phyloP scores from a whole-genome alignment of 1,140 invertebrate genomes.

The Rhysida immarginata region DNA sequence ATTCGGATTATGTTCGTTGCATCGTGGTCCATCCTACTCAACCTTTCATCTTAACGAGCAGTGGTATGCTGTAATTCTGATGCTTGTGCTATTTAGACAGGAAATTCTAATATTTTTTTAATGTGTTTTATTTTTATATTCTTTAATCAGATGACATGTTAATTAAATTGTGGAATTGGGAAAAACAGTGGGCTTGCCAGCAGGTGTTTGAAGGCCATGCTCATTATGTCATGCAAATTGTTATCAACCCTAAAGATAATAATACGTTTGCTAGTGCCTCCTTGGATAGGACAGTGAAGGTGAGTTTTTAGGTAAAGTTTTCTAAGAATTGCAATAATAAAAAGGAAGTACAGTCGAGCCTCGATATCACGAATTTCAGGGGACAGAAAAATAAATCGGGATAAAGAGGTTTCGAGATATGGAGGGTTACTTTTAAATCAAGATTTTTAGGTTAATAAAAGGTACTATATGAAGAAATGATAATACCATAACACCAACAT shows the following conservation, averaged over 20 bases:
- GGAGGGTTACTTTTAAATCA: too few species aligned
- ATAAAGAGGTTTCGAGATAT: too few species aligned
- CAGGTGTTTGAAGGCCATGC: conserved; percentile 97
- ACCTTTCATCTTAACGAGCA: conserved; percentile 89
- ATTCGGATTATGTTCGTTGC: conserved; percentile 93
- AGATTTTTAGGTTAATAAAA: too few species aligned
- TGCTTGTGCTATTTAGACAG: too few species aligned
- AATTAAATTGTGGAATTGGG: conserved; percentile 99
- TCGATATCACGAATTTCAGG: too few species aligned
- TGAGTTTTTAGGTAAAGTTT: conserved; percentile 28
- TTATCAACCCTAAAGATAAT: conserved; percentile 99
- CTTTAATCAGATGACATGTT: conserved; percentile 80
- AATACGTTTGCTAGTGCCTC: conserved; percentile 99
- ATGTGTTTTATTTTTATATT: too few species aligned
- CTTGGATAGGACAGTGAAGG: conserved; percentile 91
- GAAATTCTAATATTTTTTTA: neutral
- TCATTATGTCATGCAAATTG: conserved; percentile 99
- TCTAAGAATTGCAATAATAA: too few species aligned
- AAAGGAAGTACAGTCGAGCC: too few species aligned
- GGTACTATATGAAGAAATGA: too few species aligned
- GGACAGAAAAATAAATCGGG: too few species aligned
- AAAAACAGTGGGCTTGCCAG: conserved; percentile 91
- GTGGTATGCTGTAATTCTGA: conserved; percentile 69
- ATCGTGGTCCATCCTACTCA: conserved; percentile 96
- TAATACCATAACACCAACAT: too few species aligned